Evolutionary conservation across 2,113 vertebrate genomes (phyloP).

Genomic region (Microtus montanus): DNA sequence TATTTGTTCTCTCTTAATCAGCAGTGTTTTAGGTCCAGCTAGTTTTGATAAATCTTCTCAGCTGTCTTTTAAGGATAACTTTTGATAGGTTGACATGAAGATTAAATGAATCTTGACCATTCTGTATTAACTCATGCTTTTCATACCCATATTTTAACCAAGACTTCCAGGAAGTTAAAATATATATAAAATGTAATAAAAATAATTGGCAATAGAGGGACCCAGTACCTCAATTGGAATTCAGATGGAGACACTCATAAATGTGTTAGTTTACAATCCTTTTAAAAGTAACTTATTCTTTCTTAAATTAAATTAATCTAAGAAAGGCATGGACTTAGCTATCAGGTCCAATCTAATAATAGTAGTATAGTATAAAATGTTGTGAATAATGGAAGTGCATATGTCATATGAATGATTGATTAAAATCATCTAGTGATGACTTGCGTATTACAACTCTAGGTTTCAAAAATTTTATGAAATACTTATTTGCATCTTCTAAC

Average conservation of each 20-base stretch:
- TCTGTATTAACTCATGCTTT: background rate
- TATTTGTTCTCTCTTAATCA: background rate
- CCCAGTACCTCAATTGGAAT: slow-evolving; percentile 46
- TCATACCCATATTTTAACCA: slow-evolving; percentile 4
- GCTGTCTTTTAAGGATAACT: slow-evolving; percentile 8
- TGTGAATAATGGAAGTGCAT: slow-evolving; percentile 37
- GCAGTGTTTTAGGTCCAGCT: background rate
- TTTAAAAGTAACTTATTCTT: slow-evolving; percentile 41
- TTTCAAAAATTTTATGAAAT: slow-evolving; percentile 30
- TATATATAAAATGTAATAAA: slow-evolving; percentile 40
- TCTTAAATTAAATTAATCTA: slow-evolving; percentile 58
- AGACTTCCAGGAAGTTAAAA: slow-evolving; percentile 57
- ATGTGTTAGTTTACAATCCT: slow-evolving; percentile 60
- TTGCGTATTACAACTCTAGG: slow-evolving; percentile 21
- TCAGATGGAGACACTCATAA: slow-evolving; percentile 59
- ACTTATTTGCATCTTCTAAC: slow-evolving; percentile 35
- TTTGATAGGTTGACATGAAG: background rate
- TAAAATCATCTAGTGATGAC: slow-evolving; percentile 24
- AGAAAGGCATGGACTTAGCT: background rate
- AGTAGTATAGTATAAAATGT: background rate
- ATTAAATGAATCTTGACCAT: slow-evolving; percentile 46
- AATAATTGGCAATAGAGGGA: slow-evolving; percentile 49
- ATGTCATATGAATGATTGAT: slow-evolving; percentile 40
- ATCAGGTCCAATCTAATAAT: slow-evolving; percentile 31
- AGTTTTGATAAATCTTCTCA: background rate